phyloP scores from a whole-genome alignment of 92 coral and sea anemone genomes.

The Paramuricea clavata region DNA sequence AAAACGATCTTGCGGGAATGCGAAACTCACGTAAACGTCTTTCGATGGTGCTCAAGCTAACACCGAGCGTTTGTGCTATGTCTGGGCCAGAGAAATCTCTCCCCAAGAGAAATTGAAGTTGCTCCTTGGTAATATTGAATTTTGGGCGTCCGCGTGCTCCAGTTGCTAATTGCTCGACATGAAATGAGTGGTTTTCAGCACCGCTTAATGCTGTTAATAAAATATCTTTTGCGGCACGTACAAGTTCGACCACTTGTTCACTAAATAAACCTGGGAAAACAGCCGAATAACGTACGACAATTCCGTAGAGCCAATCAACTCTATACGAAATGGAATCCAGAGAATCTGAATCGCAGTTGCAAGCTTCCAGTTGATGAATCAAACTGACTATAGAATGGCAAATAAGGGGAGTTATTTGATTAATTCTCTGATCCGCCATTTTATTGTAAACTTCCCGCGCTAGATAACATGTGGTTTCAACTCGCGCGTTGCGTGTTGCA shows the following conservation, averaged over 20 bases:
- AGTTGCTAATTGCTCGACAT: constrained; percentile 45
- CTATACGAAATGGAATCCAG: background rate
- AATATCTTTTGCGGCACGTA: background rate
- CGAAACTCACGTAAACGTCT: constrained; percentile 57
- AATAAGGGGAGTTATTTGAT: background rate
- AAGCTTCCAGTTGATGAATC: background rate
- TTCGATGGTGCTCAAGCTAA: constrained; percentile 61
- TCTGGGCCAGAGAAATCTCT: constrained; percentile 64
- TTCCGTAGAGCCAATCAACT: background rate
- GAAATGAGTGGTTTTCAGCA: constrained; percentile 32
- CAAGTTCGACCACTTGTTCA: background rate
- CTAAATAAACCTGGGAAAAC: background rate
- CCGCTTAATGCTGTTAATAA: background rate
- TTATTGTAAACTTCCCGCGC: background rate
- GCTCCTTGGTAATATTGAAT: constrained; percentile 53
- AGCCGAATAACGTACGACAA: background rate
- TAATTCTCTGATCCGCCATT: background rate
- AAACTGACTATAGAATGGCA: background rate
- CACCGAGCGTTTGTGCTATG: constrained; percentile 48
- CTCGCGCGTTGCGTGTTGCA: background rate
- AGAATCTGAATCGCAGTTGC: background rate
- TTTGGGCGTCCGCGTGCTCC: constrained; percentile 69
- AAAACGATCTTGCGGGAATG: constrained; percentile 26
- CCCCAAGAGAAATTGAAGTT: constrained; percentile 56
- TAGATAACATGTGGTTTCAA: background rate